Evolutionary conservation across 2,797 vertebrate genomes (phyloP), one percentile per base, ranked within the genome.

Genomic region (Manis javanica): DNA sequence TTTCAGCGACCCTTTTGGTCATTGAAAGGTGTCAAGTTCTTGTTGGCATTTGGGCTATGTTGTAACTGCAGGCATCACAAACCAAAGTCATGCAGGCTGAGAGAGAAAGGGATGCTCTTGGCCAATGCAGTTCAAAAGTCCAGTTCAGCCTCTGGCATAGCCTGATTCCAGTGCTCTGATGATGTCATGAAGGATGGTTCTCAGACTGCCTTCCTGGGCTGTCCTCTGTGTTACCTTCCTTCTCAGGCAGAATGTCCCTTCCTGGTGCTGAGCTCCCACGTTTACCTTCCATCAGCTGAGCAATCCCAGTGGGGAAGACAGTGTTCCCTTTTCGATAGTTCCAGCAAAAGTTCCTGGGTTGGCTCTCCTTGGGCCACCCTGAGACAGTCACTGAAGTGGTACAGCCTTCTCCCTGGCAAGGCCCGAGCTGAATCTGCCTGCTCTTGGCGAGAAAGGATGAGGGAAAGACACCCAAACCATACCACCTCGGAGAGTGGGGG

Each of bases 1-100:
- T 93, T 95, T 95, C 37, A 59, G 71, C 61, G 42, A 18, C 71
- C 42, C 39, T 93, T 85, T 90, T 66, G 63, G 87, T 55, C 64
- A 82, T 37, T 37, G 87, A 86, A 90, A 82, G 14, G 26, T 96
- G 34, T 92, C 77, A 84, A 2, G 26, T 72, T 95, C 57, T 93
- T 94, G 39, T 42, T 83, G 66, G 49, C 16, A 6, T n/a, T 95
- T 21, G 21, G 59, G n/a, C 69, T 72, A 24, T 92, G 15, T 91
- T 19, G 92, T 79, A 94, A 79, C 46, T 24, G 37, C 66, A 81
- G 49, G 29, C 95, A 66, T 93, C 53, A 93, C 87, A 82, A 88
- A 69, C 39, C 55, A 61, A 87, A 75, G 71, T 46, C 68, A 24
- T n/a, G 7, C 24, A 42, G 82, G 51, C 29, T 21, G 78, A 74